phyloP scores from a whole-genome alignment of 2,113 vertebrate species.

The Colius striatus region DNA sequence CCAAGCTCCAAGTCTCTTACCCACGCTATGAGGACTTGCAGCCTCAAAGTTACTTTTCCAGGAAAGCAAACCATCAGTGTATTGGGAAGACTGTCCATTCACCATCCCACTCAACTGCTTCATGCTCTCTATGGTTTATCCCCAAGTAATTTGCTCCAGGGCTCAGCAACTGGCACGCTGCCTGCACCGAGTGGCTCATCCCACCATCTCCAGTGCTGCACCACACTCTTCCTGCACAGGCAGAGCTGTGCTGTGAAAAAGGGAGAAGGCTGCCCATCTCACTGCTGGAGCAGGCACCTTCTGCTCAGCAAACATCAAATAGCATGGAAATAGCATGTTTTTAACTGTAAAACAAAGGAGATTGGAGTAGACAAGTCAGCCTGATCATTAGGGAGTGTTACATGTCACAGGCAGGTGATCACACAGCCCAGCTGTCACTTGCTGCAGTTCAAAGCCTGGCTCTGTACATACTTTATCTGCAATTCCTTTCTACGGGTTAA shows the following conservation, averaged over 20 bases:
- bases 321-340: neutral
- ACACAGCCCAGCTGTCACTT: neutral
- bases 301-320: neutral
- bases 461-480: neutral
- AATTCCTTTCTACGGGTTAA: neutral
- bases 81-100: neutral
- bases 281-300: neutral
- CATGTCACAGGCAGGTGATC: neutral
- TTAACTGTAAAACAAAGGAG: constrained; percentile 2
- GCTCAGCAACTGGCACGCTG: neutral
- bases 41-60: neutral
- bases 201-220: neutral
- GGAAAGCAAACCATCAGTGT: neutral
- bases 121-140: neutral
- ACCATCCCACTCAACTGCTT: neutral
- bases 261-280: neutral
- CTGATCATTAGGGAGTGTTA: neutral
- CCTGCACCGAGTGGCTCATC: neutral
- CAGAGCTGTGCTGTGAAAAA: neutral
- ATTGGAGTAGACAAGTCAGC: neutral
- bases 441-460: neutral
- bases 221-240: rapidly evolving
- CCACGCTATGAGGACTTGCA: neutral
- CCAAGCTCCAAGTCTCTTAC: neutral
- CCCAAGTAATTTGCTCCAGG: neutral